Conservation (phyloP, 2,888 invertebrate genomes). For the Sphaerolaimus hirsutus region DNA sequence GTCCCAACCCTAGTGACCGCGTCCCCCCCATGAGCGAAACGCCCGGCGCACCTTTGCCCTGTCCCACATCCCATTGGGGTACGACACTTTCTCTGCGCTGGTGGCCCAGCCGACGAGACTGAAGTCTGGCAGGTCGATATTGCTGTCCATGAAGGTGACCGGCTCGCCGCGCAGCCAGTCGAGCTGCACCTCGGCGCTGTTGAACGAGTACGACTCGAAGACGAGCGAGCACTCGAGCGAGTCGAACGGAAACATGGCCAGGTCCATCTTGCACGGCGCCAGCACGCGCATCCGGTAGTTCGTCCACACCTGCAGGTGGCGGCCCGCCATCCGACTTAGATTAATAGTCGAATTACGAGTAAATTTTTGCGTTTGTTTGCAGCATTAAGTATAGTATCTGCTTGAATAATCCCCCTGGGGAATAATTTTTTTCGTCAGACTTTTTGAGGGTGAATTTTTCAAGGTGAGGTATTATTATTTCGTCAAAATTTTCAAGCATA, state of each 20-base stretch:
- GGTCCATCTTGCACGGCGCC: slow-evolving; percentile 18
- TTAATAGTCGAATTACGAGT: too few relatives aligned
- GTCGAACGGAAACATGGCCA: slow-evolving; percentile 24
- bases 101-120: neutral
- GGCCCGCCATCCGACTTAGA: too few relatives aligned
- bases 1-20: too few relatives aligned
- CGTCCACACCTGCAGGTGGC: slow-evolving; percentile 22
- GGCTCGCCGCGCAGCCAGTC: slow-evolving; percentile 1
- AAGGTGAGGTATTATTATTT: too few relatives aligned
- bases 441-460: too few relatives aligned
- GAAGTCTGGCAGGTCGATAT: slow-evolving; percentile 6
- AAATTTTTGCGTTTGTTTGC: too few relatives aligned
- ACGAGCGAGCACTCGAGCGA: slow-evolving; percentile 13
- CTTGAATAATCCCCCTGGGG: too few relatives aligned
- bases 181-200: slow-evolving; percentile 11
- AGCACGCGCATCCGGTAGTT: slow-evolving; percentile 14
- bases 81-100: neutral
- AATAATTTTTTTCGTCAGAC: too few relatives aligned
- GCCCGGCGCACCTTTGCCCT: neutral
- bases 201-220: slow-evolving; percentile 22
- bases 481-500: too few relatives aligned
- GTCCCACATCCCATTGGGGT: slow-evolving; percentile 6
- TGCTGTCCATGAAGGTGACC: slow-evolving; percentile 2
- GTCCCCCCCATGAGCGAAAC: neutral
- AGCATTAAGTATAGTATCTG: too few relatives aligned